Evolutionary conservation across 2,888 invertebrate species (phyloP), one percentile per base, ranked within the genome.

Genomic region (Tetragnatha montana): DNA sequence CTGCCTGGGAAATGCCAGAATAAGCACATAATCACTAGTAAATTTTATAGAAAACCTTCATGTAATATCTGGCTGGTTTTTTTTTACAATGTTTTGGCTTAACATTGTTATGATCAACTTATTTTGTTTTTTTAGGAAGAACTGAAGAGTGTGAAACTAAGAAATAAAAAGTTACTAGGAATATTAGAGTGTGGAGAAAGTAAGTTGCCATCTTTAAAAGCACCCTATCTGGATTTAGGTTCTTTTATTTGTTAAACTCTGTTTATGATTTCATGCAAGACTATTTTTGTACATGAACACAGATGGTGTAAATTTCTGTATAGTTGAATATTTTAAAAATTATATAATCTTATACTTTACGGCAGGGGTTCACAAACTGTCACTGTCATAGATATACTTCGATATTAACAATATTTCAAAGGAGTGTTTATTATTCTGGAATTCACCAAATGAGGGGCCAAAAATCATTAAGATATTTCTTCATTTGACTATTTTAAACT

Each of bases 161-260:
- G 96, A 92, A 96, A 96, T 93, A 96, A 95, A 93, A 96, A 96
- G 92, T 93, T 96, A 7, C 96, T 95, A 93, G 95, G 95, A 92
- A 95, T 96, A 92, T 94, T 96, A 82, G 95, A 95, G 35, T 95
- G 96, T 92, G 96, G 96, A 81, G 96, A 96, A 94, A 96, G 96
- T 96, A 94, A 95, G 95, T 87, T 6, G 1, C 49, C 17, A 47
- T 75, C 8, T 47, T 60, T 10, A 8, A 35, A 60, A 60, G 12
- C 17, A 60, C 10, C 10, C 17, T 60, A 17, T 10, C 1, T 35
- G 35, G 35, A 35, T 35, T 35, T 35, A 35, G 35, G 35, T 35
- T 35, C 35, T 35, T 35, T 35, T 35, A 35, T 2, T 35, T 35
- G 4, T 35, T 35, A 2, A 2, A 35, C 35, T 35, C 35, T 35